Base-by-base conservation (phyloP, 1,140 invertebrate genomes). In the Pararge aegeria region DNA sequence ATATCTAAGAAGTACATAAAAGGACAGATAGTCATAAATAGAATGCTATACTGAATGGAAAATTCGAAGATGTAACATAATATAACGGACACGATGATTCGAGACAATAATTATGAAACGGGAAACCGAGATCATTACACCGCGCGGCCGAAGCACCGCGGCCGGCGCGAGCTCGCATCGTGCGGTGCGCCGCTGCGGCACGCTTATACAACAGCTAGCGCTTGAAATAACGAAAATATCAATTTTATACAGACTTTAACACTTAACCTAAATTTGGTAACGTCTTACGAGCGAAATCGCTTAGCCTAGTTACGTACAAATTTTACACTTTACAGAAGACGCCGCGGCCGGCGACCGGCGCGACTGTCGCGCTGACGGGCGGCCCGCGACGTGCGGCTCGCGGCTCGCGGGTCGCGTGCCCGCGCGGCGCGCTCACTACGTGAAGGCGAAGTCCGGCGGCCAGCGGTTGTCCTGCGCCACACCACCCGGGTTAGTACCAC, bases 391-490 rank as follows among this genome's bases (percentile, higher is more conserved):
- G n/a, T n/a, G n/a, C n/a, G n/a, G n/a, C n/a, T n/a, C 4, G 30
- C 30, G 30, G 30, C 30, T 10, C 30, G 30, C 27, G 27, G 5
- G 5, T 9, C 5, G 27, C 27, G 27, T 9, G 27, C n/a, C n/a
- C n/a, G 55, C 44, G 54, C 61, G 59, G 55, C 30, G 48, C n/a
- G 34, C 20, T n/a, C 68, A 73, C 78, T 83, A 81, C 78, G 80
- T 81, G 78, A 78, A 78, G 52, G 75, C 77, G 73, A 83, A 78
- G 70, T 82, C 74, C 30, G 78, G 83, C 69, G 80, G 76, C 81
- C 80, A 80, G 70, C 78, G 75, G 73, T 78, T 79, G 56, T 87
- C 83, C 83, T 84, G 81, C 65, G 49, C 68, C 75, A 80, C 77
- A 78, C 77, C 76, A 59, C 55, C 52, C 68, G 21, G 60, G 74